phyloP scores from a whole-genome alignment of 2,888 invertebrate species.

The Marasmarcha lunaedactyla region DNA sequence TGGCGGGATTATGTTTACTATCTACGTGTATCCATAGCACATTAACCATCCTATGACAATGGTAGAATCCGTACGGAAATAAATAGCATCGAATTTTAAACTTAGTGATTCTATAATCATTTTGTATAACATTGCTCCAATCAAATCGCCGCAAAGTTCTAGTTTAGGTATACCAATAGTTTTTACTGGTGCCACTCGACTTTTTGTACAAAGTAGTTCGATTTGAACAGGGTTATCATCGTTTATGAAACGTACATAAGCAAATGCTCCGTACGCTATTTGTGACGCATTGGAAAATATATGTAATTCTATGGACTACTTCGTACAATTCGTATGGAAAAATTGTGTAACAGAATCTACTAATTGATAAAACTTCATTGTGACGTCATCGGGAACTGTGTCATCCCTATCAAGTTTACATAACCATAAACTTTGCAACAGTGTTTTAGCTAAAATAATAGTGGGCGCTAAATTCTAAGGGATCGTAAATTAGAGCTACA shows the following conservation, averaged over 20 bases:
- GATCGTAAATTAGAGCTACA: neutral
- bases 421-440: slow-evolving; percentile 1
- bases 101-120: slow-evolving; percentile 8
- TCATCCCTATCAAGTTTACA: slow-evolving; percentile 1
- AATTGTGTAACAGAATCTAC: neutral
- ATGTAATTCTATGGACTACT: neutral
- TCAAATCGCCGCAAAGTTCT: slow-evolving; percentile 17
- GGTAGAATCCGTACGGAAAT: slow-evolving; percentile 18
- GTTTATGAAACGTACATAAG: slow-evolving; percentile 11
- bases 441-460: neutral
- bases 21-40: slow-evolving; percentile 6
- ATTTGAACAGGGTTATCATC: slow-evolving; percentile 9
- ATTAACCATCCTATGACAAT: slow-evolving; percentile 16
- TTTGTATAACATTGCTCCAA: slow-evolving; percentile 14
- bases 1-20: slow-evolving; percentile 5
- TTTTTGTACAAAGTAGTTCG: slow-evolving; percentile 9
- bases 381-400: neutral
- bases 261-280: slow-evolving; percentile 8
- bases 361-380: neutral
- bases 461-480: neutral
- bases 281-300: slow-evolving; percentile 5
- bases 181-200: slow-evolving; percentile 16
- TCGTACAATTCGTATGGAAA: neutral
- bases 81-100: slow-evolving; percentile 6
- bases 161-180: slow-evolving; percentile 16